These are phyloP conservation scores for Macropis europaea DNA, from an alignment of 2,888 invertebrate genomes.

Conservation along the genomic window DNA sequence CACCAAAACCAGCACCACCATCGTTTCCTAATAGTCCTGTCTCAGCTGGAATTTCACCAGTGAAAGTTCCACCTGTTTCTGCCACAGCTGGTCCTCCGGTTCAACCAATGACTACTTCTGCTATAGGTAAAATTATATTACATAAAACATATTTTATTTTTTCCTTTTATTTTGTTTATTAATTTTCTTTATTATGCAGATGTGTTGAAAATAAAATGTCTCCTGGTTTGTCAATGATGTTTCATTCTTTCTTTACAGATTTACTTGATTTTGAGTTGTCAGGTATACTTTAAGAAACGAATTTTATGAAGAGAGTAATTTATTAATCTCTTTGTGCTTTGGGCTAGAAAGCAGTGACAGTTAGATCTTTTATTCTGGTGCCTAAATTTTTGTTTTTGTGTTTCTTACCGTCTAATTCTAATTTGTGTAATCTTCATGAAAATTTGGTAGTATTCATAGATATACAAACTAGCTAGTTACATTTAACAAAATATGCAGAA, in stretches of 20 bases:
- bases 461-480: too few species aligned
- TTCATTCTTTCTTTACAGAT: constrained; percentile 72
- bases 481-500: background rate
- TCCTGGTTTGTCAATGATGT: constrained; percentile 1
- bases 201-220: background rate
- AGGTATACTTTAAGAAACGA: constrained; percentile 56
- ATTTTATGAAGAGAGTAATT: constrained; percentile 17
- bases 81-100: constrained; percentile 60
- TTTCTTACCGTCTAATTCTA: background rate
- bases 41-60: constrained; percentile 64
- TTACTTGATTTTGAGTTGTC: constrained; percentile 75
- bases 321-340: constrained; percentile 6
- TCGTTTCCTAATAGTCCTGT: constrained; percentile 80
- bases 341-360: background rate
- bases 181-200: background rate
- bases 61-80: constrained; percentile 52
- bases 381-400: background rate
- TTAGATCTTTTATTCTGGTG: background rate
- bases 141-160: background rate
- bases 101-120: constrained; percentile 64
- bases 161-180: background rate
- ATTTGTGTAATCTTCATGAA: background rate
- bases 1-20: constrained; percentile 79
- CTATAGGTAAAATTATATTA: constrained; percentile 66
- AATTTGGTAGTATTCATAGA: background rate